Percentiles rank a stretch among this genome's conserved stretches.
phyloP scores from a whole-genome alignment of 2,113 vertebrate genomes.

The Galeopterus variegatus region DNA sequence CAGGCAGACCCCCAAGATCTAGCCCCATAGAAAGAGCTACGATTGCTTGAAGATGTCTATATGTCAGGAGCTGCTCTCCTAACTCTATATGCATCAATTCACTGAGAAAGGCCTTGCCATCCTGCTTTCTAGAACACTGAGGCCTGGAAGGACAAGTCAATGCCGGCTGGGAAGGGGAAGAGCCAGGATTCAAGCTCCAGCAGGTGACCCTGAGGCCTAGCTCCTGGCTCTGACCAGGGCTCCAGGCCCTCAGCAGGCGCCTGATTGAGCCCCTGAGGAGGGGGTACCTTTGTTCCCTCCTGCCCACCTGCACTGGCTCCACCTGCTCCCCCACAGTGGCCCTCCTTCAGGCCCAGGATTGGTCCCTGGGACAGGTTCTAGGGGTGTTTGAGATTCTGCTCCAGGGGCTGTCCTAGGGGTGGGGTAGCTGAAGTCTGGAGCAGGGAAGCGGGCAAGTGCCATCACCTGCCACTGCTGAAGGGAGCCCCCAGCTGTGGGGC shows the following conservation, averaged over 20 bases:
- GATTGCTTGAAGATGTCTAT: accelerated
- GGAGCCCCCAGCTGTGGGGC: background rate
- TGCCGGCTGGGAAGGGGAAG: too few relatives aligned
- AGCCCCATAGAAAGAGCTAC: background rate
- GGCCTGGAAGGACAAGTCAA: background rate
- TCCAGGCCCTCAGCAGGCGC: background rate
- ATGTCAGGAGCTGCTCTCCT: accelerated
- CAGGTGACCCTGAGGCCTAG: background rate
- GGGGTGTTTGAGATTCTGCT: background rate
- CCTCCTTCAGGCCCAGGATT: background rate
- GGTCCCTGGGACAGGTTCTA: background rate
- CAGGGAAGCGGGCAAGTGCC: accelerated
- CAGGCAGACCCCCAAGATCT: background rate
- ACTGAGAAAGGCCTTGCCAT: accelerated
- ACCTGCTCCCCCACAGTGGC: accelerated
- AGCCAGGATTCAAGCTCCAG: background rate
- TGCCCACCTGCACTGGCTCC: accelerated
- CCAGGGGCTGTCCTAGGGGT: background rate
- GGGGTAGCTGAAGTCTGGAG: background rate
- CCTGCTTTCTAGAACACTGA: background rate
- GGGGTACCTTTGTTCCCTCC: background rate
- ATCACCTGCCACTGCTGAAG: accelerated
- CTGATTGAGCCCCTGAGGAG: background rate
- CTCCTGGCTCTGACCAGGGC: background rate
- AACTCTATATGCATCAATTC: background rate